Base-by-base conservation (phyloP, 1,140 invertebrate genomes). In the Paracyclopina nana region DNA sequence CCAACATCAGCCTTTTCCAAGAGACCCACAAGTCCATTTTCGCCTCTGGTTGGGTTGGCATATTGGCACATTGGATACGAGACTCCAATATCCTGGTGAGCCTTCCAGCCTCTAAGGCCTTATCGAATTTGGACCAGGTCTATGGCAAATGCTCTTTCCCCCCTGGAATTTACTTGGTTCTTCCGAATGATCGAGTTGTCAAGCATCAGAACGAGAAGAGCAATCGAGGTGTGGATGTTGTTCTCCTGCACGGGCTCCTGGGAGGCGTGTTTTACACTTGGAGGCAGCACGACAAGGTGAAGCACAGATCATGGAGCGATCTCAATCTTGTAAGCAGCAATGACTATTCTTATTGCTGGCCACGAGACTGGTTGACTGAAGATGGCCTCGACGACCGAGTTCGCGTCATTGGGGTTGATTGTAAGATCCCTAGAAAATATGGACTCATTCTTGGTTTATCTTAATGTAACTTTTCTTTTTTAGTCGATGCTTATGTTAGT, bases 241-340 rank as follows among this genome's bases (percentile, higher is more conserved):
- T 52, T 12, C 43, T 52, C 28, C 25, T 52, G 11, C 50, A 52
- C 28, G 50, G 50, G 12, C 50, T 52, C 18, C 50, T 52, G 1
- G 50, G 50, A 46, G 50, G 50, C n/a, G 50, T 52, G 20, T 52
- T 52, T 26, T 52, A 22, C 28, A 22, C 50, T 24, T 52, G 50
- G 50, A n/a, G 50, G 2, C 50, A 52, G 26, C 12, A 24, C 11
- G 50, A 52, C 27, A 14, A 14, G 25, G 26, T 28, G 12, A 52
- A 52, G 16, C 12, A 46, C 22, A 18, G 50, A 4, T 34, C 22
- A 9, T 52, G 45, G 45, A 28, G 31, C 12, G 27, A 34, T 2
- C 25, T 26, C n/a, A 22, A 45, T 8, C 40, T 46, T 2, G 38
- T 52, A 6, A 25, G 18, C 27, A 27, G 20, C 3, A 25, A 52